Base-by-base conservation (phyloP, 2,113 vertebrate species). In the Pimephales promelas region DNA sequence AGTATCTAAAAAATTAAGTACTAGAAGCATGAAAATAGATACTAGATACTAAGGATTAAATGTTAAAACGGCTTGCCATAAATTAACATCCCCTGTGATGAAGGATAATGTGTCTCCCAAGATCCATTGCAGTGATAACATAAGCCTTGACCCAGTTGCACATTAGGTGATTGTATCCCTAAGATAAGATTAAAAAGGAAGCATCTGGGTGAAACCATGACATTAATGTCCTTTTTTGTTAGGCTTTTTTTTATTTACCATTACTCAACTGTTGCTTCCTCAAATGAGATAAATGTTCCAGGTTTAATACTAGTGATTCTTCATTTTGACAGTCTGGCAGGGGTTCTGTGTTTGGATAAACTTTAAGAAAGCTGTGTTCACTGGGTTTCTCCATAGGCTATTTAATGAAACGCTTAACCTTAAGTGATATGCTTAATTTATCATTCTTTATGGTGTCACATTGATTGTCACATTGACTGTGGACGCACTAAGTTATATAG, bases 391-490 rank as follows among this genome's bases (percentile, higher is more conserved):
- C 18, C 49, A 5, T 22, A n/a, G n/a, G n/a, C n/a, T n/a, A 43
- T 75, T 79, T 75, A 62, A 83, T 81, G 66, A 83, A 83, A 66
- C 22, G 7, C 59, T 31, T 81, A 56, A 87, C 72, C 61, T 81
- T 36, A 16, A 10, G 18, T 34, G 24, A 3, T 40, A 7, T 14
- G 2, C 10, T 28, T 47, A 18, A 78, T 84, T 76, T 14, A 66
- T 81, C 62, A 75, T 78, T 14, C 31, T 59, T 26, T 10, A 47
- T 40, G 13, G 13, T 28, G 36, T 45, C 31, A 45, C 36, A 2
- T 28, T 28, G 28, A 28, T 1, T 28, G 28, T 28, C 28, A 28
- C 28, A 28, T 22, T 62, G 22, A 78, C n/a, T 28, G n/a, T 18
- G n/a, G 77, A 79, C 40, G 0, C 16, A 22, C 47, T 75, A n/a